Evolutionary conservation across 1,140 invertebrate genomes (phyloP).

Genomic region (Mycetomoellerius zeteki): DNA sequence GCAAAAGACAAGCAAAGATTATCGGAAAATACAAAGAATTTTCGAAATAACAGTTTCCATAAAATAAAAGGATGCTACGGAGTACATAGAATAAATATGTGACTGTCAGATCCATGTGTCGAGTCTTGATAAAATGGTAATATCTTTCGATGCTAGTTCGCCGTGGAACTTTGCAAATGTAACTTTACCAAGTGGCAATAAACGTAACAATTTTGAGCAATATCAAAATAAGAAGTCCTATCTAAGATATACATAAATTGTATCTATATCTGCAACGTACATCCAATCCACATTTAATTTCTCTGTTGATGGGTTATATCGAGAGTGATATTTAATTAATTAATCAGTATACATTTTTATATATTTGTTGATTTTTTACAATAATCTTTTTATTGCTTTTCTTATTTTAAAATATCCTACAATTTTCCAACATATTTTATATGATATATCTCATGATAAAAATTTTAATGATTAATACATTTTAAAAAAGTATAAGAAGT

Average conservation of each 20-base stretch:
- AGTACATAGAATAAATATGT: conserved; percentile 36
- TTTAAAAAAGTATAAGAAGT: background rate
- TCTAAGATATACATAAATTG: conserved; percentile 30
- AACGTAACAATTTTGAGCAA: conserved; percentile 61
- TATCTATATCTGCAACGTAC: background rate
- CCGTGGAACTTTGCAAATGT: conserved; percentile 53
- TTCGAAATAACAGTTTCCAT: background rate
- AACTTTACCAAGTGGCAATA: conserved; percentile 59
- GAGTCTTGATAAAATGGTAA: conserved; percentile 60
- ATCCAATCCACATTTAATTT: background rate
- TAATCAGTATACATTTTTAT: background rate
- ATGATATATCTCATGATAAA: background rate
- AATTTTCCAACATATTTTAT: background rate
- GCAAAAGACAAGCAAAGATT: background rate
- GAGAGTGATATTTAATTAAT: background rate
- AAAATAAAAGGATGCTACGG: background rate
- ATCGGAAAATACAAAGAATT: background rate
- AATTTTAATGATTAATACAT: background rate
- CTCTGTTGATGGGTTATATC: background rate
- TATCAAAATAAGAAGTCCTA: conserved; percentile 64
- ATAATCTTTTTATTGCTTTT: background rate
- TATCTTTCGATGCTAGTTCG: conserved; percentile 51
- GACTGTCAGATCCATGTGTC: conserved; percentile 24
- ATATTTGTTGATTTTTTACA: background rate
- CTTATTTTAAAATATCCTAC: background rate